Evolutionary conservation across 2,888 invertebrate species (phyloP), one percentile per base, ranked within the genome.

Genomic region (Siphlonurus alternatus): DNA sequence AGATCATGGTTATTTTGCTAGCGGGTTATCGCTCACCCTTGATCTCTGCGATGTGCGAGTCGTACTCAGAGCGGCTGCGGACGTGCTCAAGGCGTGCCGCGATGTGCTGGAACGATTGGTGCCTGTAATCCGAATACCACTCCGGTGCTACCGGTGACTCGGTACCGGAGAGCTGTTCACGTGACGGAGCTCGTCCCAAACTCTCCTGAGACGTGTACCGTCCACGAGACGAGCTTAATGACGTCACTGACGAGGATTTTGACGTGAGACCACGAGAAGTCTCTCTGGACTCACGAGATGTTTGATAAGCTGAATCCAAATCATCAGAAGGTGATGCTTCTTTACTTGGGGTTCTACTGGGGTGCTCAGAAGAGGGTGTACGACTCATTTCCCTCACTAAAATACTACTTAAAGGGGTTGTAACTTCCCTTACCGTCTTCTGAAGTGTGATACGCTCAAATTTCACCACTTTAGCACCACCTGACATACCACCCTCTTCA

Each of bases 31-130:
- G n/a, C 63, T 64, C 83, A 91, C 91, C 89, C 89, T 87, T 83
- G 74, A 89, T 89, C 77, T 87, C 84, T 70, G 85, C 87, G 74
- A 92, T 92, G 77, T 91, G 91, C 64, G 87, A 85, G 76, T 92
- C 92, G 77, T 88, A 91, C 76, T 90, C 88, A 71, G 87, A 87
- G 74, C 86, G 86, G 77, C 87, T 89, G 73, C 89, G 81, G 68
- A 85, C 80, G 71, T 83, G 87, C 70, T 88, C 87, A 78, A 85
- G 82, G 73, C 83, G 83, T 60, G 83, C 81, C 67, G 83, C 83
- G 64, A 81, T 79, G 73, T 79, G 80, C 69, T 86, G 86, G 73
- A 89, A 80, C 71, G 79, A 80, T 69, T 79, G 79, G 69, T 76
- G 78, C 66, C 77, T 75, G 69, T 81, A 83, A 69, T 82, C 82